Evolutionary conservation across 2,888 invertebrate genomes (phyloP), one percentile per base, ranked within the genome.

Genomic region (Hoplodrina blanda): DNA sequence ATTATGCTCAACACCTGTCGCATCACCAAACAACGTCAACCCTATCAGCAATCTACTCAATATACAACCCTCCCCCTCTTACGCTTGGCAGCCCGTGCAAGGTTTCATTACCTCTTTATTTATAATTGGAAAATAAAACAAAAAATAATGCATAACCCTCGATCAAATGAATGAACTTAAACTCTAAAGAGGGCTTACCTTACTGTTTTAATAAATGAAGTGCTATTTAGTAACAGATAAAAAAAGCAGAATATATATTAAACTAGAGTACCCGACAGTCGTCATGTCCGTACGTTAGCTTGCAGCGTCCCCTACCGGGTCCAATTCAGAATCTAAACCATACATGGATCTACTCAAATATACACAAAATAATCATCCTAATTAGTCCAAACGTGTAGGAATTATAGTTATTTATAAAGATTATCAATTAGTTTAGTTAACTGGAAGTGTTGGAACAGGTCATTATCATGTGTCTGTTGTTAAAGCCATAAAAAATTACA

Each of bases 21-120:
- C 68, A 41, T 60, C 59, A 55, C 41, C 60, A 64, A 67, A 69
- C 61, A 69, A 57, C 54, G 64, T 59, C 64, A 64, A 67, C 75
- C 78, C 78, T 78, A 78, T 78, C 69, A 69, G 64, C 56, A 66
- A 74, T 74, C 69, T 74, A 78, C 57, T 74, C 78, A 66, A 78
- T 63, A 76, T 65, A 76, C 65, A 63, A 33, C 50, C n/a, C 73
- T 66, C 73, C 79, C 41, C 79, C 61, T 74, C 60, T 63, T 52
- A 56, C 25, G 74, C 69, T 74, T 63, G 56, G 61, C 61, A 78
- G 62, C 41, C 44, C 60, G 61, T 69, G 41, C 65, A 61, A 69
- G 60, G 68, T 73, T 59, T 57, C 68, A 64, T 55, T 50, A 74
- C 74, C 78, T 78, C 68, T 77, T 75, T 15, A 63, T 60, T 69